Evolutionary conservation across 1,140 invertebrate genomes (phyloP), one percentile per base, ranked within the genome.

Genomic region (Pollicipes pollicipes): DNA sequence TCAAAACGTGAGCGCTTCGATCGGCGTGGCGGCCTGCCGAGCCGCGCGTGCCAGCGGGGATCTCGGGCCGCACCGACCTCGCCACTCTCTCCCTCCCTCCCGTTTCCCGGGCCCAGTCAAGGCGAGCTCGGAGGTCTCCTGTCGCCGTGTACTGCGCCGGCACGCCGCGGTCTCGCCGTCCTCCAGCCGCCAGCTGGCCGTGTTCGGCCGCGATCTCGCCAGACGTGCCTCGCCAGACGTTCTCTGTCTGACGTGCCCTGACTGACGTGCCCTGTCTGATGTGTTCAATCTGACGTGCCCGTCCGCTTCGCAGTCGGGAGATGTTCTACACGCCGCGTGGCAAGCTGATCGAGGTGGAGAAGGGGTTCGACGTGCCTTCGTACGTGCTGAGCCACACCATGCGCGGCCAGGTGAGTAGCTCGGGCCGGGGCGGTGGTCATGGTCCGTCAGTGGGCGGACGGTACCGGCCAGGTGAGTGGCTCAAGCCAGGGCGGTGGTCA

Each of bases 331-430:
- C 71, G 16, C 75, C 75, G 17, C 70, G 75, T 64, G 73, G 73
- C 26, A 75, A 73, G 37, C 72, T 74, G 68, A 74, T 74, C 70
- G 70, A 71, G 68, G 63, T 71, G 32, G 66, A 66, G 10, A 32
- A 73, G 35, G 45, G 68, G 0, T 73, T 70, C 35, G 72, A 75
- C 70, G 30, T 73, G 26, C 72, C 80, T 27, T 74, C 77, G 1
- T 78, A 81, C 73, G 80, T 81, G 0, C 74, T 82, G 10, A 77
- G 78, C 70, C 74, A 81, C 73, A 78, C 77, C 30, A 81, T 81
- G 78, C 77, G 78, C 71, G 81, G 81, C 27, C 81, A 82, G 73
- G 72, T 73, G 58, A 82, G 81, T 80, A 73, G 76, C 24, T 80
- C 80, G 70, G 80, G 80, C 3, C 78, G 80, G 70, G 31, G 21